Conservation (phyloP, 2,113 vertebrate genomes). For the Zootoca vivipara region DNA sequence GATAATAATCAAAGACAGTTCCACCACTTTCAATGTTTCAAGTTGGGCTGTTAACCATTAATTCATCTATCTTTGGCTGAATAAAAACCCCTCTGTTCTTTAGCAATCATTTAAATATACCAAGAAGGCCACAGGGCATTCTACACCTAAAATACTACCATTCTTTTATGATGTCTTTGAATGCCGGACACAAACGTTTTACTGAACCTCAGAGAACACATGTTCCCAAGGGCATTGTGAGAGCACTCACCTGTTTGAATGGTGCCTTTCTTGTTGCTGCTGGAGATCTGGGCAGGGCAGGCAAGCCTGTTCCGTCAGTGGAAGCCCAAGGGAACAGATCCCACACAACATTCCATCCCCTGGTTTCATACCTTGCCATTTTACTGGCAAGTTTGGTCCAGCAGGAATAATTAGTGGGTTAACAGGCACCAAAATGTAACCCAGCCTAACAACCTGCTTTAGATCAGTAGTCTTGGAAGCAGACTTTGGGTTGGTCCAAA, state of each 20-base stretch:
- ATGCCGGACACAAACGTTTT: neutral
- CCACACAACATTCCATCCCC: neutral
- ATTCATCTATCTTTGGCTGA: neutral
- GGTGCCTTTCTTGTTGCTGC: slow-evolving; percentile 17
- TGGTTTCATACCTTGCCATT: neutral
- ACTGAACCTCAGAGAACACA: neutral
- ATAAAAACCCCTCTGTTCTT: neutral
- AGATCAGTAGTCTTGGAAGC: neutral
- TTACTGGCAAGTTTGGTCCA: neutral
- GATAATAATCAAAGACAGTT: neutral
- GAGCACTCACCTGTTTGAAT: neutral
- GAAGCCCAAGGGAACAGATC: neutral
- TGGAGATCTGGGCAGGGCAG: neutral
- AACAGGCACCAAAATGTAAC: neutral
- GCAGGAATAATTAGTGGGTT: neutral
- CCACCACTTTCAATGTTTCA: neutral
- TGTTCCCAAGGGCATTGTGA: neutral
- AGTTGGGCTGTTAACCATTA: neutral
- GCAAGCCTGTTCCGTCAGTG: neutral
- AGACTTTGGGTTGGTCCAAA: neutral
- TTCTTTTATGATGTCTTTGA: neutral
- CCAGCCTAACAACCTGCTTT: neutral
- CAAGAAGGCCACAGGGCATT: neutral
- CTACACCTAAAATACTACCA: neutral
- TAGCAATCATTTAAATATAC: neutral